Evolutionary conservation across 2,797 vertebrate species (phyloP).

Genomic region (Pachyuromys duprasi): DNA sequence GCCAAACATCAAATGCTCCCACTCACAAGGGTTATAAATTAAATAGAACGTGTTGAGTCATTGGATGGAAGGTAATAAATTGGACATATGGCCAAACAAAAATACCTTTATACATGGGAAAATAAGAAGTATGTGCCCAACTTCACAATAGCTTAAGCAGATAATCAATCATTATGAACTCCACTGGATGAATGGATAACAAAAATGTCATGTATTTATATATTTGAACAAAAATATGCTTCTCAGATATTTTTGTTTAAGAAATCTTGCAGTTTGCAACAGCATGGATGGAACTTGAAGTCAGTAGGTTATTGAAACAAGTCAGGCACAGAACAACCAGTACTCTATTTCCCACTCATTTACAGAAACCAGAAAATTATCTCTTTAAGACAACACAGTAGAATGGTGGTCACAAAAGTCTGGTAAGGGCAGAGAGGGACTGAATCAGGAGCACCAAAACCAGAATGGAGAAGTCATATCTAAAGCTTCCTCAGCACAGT

Average conservation of each 20-base stretch:
- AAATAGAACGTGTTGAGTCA: not conserved
- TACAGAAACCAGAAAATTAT: too few species aligned
- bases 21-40: not conserved
- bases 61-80: not conserved
- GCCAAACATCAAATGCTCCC: not conserved
- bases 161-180: not conserved
- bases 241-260: not conserved
- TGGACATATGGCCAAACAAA: not conserved
- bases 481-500: not conserved
- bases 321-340: not conserved
- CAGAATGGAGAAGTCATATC: not conserved
- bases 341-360: not conserved
- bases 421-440: not conserved
- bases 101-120: not conserved
- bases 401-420: not conserved
- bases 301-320: not conserved
- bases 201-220: not conserved
- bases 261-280: not conserved
- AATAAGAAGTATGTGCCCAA: not conserved
- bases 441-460: not conserved
- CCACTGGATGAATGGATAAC: not conserved
- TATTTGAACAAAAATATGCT: not conserved
- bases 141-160: not conserved
- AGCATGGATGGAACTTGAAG: not conserved
- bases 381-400: not conserved